These are phyloP conservation scores for Drosophila austrosaltans DNA, from an alignment of 2,888 invertebrate genomes.

Conservation along the genomic window DNA sequence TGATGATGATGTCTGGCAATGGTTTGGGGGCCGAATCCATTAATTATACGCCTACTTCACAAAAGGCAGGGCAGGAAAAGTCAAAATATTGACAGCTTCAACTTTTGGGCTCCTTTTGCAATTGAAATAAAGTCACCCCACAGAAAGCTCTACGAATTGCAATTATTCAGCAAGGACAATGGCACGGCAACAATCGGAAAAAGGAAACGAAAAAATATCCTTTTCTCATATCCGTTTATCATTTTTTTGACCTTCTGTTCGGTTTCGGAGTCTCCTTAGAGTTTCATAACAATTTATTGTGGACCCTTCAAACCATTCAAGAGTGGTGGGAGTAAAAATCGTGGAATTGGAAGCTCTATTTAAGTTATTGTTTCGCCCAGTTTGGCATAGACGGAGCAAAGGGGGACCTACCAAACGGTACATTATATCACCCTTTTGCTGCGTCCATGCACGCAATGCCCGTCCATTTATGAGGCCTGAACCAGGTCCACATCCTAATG, in stretches of 20 bases:
- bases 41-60: slow-evolving; percentile 81
- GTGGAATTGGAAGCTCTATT: slow-evolving; percentile 38
- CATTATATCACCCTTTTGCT: background rate
- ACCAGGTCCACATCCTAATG: slow-evolving; percentile 59
- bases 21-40: slow-evolving; percentile 58
- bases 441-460: background rate
- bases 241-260: slow-evolving; percentile 81
- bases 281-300: slow-evolving; percentile 18
- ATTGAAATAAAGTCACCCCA: slow-evolving; percentile 48
- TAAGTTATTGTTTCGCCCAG: slow-evolving; percentile 67
- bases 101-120: slow-evolving; percentile 55
- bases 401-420: background rate
- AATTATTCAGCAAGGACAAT: slow-evolving; percentile 74
- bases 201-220: slow-evolving; percentile 70
- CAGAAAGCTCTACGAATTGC: slow-evolving; percentile 46
- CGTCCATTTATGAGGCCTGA: slow-evolving; percentile 60
- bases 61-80: slow-evolving; percentile 69
- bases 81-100: slow-evolving; percentile 81
- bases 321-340: slow-evolving; percentile 28
- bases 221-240: slow-evolving; percentile 80
- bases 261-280: slow-evolving; percentile 35
- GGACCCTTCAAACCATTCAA: slow-evolving; percentile 32
- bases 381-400: background rate
- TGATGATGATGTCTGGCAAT: slow-evolving; percentile 4
- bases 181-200: slow-evolving; percentile 56